Evolutionary conservation across 2,888 invertebrate genomes (phyloP).

Genomic region (Argynnis bischoffii): DNA sequence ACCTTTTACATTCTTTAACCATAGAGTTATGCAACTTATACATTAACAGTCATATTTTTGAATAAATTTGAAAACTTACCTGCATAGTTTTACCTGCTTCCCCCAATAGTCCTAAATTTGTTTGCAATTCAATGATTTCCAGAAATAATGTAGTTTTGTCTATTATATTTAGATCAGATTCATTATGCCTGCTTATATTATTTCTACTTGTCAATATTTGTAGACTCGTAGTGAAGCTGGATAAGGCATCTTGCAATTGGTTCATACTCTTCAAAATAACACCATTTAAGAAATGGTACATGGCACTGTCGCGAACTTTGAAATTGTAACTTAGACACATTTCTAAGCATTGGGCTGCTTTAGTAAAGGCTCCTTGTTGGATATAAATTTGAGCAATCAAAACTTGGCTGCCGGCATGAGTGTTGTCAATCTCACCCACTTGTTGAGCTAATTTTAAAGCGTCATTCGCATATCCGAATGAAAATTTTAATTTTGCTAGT

Average conservation of each 20-base stretch:
- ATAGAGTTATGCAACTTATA: background rate
- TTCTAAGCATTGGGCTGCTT: slow-evolving; percentile 93
- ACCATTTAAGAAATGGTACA: slow-evolving; percentile 94
- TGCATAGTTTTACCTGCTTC: slow-evolving; percentile 93
- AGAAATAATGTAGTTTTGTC: slow-evolving; percentile 94
- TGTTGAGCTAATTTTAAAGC: slow-evolving; percentile 88
- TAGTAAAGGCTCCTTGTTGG: slow-evolving; percentile 85
- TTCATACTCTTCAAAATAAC: slow-evolving; percentile 90
- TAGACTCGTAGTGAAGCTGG: slow-evolving; percentile 89
- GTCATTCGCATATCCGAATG: slow-evolving; percentile 88
- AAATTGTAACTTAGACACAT: slow-evolving; percentile 96
- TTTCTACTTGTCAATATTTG: slow-evolving; percentile 81
- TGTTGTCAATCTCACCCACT: slow-evolving; percentile 89
- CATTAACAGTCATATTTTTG: background rate
- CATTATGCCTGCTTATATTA: slow-evolving; percentile 54
- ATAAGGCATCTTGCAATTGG: slow-evolving; percentile 87
- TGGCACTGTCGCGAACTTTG: slow-evolving; percentile 93
- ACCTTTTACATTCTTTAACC: too few relatives aligned
- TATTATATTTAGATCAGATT: slow-evolving; percentile 81
- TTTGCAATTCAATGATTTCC: slow-evolving; percentile 91
- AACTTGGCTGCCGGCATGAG: slow-evolving; percentile 91
- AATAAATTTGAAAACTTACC: slow-evolving; percentile 57
- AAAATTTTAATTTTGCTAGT: slow-evolving; percentile 90
- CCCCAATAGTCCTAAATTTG: slow-evolving; percentile 85
- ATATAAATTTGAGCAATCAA: slow-evolving; percentile 93